Base-by-base conservation (phyloP, 2,888 invertebrate species). In the Dexiosoma caninum region DNA sequence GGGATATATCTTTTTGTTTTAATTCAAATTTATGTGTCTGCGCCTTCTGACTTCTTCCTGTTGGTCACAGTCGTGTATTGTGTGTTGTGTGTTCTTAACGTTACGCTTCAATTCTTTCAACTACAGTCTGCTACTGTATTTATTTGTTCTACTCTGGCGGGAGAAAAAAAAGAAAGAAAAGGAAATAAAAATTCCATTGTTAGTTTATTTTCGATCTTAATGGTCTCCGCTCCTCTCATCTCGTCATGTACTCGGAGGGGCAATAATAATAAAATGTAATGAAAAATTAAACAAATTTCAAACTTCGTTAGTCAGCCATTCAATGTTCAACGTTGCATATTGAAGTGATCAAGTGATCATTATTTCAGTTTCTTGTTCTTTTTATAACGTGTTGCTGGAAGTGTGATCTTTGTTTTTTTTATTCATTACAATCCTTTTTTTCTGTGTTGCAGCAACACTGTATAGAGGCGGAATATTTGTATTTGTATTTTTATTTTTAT, bases 281-380 rank as follows among this genome's bases (percentile, higher is more conserved):
- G 57, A 78, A 78, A 77, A 71, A 62, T 77, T 57, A 57, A 78
- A 70, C 53, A 70, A 77, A 77, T 77, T 77, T 42, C 69, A 64
- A 51, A 78, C 77, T 78, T 78, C 77, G 70, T 78, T 78, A 78
- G 77, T 51, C 70, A 71, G 46, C 70, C 42, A 78, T 78, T 78
- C 57, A 78, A 21, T 64, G 37, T 37, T 19, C 6, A 27, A 30
- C 23, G 66, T 35, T 35, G 30, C 27, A 4, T 42, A 59, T 57
- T 64, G n/a, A 77, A 51, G 51, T 67, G 75, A 70, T 77, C 70
- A 70, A 76, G 60, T 69, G 69, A 67, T 69, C 55, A 69, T 74
- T 44, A 66, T 62, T 76, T 62, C 49, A 35, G 67, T 75, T 67
- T 44, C 42, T 67, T 59, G 75, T 75, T 75, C 67, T 49, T 59